These are phyloP conservation scores for Acanthurus tractus DNA, from an alignment of 2,797 vertebrate genomes.

Conservation along the genomic window DNA sequence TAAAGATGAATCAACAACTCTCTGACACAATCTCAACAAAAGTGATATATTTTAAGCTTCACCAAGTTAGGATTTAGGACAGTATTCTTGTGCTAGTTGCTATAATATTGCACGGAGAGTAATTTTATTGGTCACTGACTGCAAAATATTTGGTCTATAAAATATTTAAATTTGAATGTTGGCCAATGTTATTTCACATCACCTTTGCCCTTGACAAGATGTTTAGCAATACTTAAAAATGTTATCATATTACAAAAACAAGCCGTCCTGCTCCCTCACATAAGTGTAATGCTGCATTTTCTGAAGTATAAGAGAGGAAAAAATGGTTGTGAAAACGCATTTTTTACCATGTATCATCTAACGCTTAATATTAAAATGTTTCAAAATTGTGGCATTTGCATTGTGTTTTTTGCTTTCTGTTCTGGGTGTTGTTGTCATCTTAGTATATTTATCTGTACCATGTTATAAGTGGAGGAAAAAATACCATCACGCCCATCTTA, in stretches of 20 bases:
- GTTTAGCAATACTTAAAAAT: background rate
- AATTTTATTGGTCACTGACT: conserved; percentile 12
- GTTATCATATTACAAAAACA: background rate
- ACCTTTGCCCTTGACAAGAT: background rate
- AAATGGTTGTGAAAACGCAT: background rate
- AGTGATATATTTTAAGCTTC: conserved; percentile 26
- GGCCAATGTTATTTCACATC: conserved; percentile 5
- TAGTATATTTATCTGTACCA: background rate
- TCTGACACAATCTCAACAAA: conserved; percentile 35
- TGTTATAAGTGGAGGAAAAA: background rate
- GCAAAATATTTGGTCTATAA: conserved; percentile 38
- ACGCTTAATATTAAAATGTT: background rate
- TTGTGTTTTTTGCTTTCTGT: background rate
- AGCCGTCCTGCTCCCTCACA: background rate
- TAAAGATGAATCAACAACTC: conserved; percentile 51
- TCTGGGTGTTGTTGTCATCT: background rate
- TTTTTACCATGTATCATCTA: background rate
- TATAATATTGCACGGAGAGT: conserved; percentile 10
- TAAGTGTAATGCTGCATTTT: background rate
- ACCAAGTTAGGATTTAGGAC: conserved; percentile 31
- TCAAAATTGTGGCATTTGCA: background rate
- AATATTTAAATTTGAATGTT: conserved; percentile 30
- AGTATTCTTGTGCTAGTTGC: background rate
- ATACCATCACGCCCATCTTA: too few species aligned
- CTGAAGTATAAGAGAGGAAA: background rate